Evolutionary conservation across 2,797 vertebrate genomes (phyloP), one percentile per base, ranked within the genome.

Genomic region (Momotus momota): DNA sequence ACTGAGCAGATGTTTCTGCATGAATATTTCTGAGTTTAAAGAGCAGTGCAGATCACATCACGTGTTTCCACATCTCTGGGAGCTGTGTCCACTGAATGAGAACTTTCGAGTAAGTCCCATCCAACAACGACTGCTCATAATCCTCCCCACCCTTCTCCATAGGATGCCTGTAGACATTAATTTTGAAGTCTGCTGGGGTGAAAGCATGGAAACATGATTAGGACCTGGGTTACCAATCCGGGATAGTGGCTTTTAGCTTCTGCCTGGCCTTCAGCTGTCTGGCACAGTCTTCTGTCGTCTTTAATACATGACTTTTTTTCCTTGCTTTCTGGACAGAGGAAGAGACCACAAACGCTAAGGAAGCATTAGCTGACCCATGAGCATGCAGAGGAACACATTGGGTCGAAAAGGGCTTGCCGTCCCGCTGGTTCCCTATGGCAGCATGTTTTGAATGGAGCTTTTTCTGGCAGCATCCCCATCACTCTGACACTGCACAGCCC

Each of bases 301-400:
- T 83, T 64, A 41, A 65, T 15, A 38, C 0, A 38, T 38, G 65
- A 91, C 72, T 69, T 26, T 33, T 46, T 74, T 20, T 78, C 35
- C 89, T 71, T 79, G 57, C 64, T 74, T 62, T 55, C 67, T n/a
- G 67, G 70, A 67, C 70, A 60, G 40, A 81, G 46, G 60, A 87
- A 55, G 52, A 67, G 86, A 9, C 5, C 52, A n/a, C 38, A 52
- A 33, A 57, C 4, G 19, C 57, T 69, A 0, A 0, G 74, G 74
- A 55, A 91, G 84, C 66, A 35, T 18, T 27, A 48, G 77, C 35
- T 43, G 89, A 73, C 40, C 74, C 1, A 1, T n/a, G 43, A 67
- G 67, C 2, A 1, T 17, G 61, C 40, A 52, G 83, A 61, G 26
- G 70, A 70, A 21, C 58, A 46, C 0, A 4, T 5, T 0, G 0